A percentile compares a stretch with the other conserved stretches of the same genome.
These are phyloP conservation scores for Blera fallax DNA, from an alignment of 2,888 invertebrate species.

Conservation along the genomic window DNA sequence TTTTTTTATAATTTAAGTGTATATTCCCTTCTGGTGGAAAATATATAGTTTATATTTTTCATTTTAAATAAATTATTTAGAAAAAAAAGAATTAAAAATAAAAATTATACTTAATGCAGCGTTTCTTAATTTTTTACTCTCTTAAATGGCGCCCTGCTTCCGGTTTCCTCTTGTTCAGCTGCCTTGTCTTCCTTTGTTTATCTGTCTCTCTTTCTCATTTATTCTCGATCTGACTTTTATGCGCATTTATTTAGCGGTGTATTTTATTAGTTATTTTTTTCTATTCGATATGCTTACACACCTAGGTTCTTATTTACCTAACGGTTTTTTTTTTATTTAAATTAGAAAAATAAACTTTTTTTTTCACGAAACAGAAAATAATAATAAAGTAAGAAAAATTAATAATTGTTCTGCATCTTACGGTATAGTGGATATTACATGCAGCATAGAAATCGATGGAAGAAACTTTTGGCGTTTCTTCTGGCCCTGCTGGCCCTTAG, in stretches of 20 bases:
- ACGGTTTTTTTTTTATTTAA: conserved; percentile 54
- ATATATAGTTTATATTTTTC: conserved; percentile 49
- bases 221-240: conserved; percentile 53
- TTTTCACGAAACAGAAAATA: conserved; percentile 62
- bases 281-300: conserved; percentile 72
- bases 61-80: conserved; percentile 67
- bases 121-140: conserved; percentile 3
- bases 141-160: conserved; percentile 49
- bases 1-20: conserved; percentile 51
- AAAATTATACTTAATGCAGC: conserved; percentile 64
- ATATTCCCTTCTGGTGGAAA: conserved; percentile 41
- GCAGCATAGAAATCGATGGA: conserved; percentile 81
- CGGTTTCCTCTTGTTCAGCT: conserved; percentile 25
- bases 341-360: conserved; percentile 58
- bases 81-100: conserved; percentile 39
- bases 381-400: conserved; percentile 5
- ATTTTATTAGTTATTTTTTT: conserved; percentile 39
- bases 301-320: conserved; percentile 67
- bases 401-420: conserved; percentile 38
- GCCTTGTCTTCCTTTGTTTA: conserved; percentile 23
- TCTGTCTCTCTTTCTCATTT: background rate
- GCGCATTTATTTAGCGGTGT: conserved; percentile 64
- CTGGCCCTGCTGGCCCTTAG: conserved; percentile 81
- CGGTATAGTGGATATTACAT: conserved; percentile 77
- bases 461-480: conserved; percentile 82